phyloP scores from a whole-genome alignment of 2,888 invertebrate species.

The Lagria hirta region DNA sequence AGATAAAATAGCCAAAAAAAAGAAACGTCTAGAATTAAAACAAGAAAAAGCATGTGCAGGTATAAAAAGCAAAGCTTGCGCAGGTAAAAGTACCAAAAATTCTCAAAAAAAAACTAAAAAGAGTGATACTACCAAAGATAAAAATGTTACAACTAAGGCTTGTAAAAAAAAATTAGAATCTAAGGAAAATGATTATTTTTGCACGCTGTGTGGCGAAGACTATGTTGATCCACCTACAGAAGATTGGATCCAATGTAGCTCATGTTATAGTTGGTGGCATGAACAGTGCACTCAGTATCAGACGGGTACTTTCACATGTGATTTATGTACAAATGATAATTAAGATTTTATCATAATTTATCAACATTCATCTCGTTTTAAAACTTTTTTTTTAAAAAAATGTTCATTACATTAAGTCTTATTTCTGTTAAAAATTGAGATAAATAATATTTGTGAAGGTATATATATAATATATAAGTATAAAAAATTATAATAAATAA shows the following conservation, averaged over 20 bases:
- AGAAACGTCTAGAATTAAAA: background rate
- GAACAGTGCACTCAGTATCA: slow-evolving; percentile 23
- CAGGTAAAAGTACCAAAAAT: background rate
- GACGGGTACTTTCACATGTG: slow-evolving; percentile 19
- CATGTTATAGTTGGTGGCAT: slow-evolving; percentile 22
- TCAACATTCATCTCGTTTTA: too few relatives aligned
- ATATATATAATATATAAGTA: too few relatives aligned
- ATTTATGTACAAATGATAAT: too few relatives aligned
- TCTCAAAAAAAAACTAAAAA: background rate
- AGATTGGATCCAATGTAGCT: slow-evolving; percentile 24
- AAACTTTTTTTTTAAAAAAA: too few relatives aligned
- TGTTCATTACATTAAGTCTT: too few relatives aligned
- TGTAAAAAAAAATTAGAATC: too few relatives aligned
- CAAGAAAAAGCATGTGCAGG: background rate
- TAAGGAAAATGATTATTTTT: background rate
- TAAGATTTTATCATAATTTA: too few relatives aligned
- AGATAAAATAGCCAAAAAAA: too few relatives aligned
- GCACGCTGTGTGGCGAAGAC: slow-evolving; percentile 5
- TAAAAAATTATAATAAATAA: too few relatives aligned
- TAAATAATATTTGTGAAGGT: too few relatives aligned
- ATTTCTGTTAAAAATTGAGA: too few relatives aligned
- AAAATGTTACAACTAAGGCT: too few relatives aligned
- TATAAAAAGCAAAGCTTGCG: background rate
- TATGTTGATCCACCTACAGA: slow-evolving; percentile 19
- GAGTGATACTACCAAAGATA: background rate